Evolutionary conservation across 2,888 invertebrate species (phyloP), one percentile per base, ranked within the genome.

Genomic region (Subacronicta megacephala): DNA sequence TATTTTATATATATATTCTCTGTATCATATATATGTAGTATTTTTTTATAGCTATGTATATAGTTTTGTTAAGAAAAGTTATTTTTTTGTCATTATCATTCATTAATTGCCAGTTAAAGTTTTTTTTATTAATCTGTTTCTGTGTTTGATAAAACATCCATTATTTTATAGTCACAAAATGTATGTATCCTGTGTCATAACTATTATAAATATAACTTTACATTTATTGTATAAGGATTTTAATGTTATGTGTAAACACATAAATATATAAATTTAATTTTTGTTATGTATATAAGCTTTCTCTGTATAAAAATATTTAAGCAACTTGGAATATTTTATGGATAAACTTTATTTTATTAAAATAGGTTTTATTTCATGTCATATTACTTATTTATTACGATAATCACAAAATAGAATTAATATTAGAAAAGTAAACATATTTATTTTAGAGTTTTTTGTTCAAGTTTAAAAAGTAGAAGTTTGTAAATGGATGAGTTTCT

Each of bases 241-340:
- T 42, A 43, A 50, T 54, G 20, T 40, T 62, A 62, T 47, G 64
- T 62, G 46, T 26, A 23, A 29, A 26, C 47, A 52, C 35, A 45
- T 56, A 44, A 29, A 62, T 37, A 56, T 45, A 56, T 52, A 62
- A 50, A 62, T 53, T 47, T 44, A 56, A 41, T 52, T 63, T n/a
- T 56, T 55, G 36, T 18, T 53, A 40, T 38, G 15, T 31, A 29
- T 43, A 20, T 37, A 43, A 10, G 9, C 5, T 1, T 37, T 45
- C 18, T 12, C 42, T 36, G 26, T 29, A 29, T 45, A 33, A 18
- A 35, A 35, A 15, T 49, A 41, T 23, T 9, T 20, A 37, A 37
- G 16, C 29, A 41, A 42, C 40, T 15, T 20, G 10, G 10, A 7
- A 49, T 7, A 12, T 16, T 38, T 13, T n/a, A 29, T 13, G 33